A percentile compares a stretch with the other conserved stretches of the same genome.
Evolutionary conservation across 2,113 vertebrate species (phyloP).

Genomic region (Xerus inauris): DNA sequence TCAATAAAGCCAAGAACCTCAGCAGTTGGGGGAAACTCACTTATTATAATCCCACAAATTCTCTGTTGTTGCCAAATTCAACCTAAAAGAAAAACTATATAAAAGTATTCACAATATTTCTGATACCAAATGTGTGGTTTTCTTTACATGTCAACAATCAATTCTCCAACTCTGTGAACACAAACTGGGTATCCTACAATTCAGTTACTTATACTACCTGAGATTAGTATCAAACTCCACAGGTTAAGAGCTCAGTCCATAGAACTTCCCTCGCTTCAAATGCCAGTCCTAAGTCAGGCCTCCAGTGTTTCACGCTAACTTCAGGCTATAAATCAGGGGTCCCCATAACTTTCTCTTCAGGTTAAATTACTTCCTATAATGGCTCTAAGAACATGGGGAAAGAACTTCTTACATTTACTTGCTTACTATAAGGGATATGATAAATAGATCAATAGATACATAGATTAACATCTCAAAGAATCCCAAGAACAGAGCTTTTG

Average conservation of each 20-base stretch:
- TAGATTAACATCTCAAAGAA: neutral
- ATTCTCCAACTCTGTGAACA: neutral
- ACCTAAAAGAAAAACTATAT: neutral
- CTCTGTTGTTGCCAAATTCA: slow-evolving; percentile 28
- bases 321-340: neutral
- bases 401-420: neutral
- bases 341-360: neutral
- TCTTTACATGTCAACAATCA: neutral
- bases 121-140: neutral
- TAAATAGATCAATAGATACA: neutral
- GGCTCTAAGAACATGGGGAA: neutral
- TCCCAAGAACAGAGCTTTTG: neutral
- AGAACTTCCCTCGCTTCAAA: neutral
- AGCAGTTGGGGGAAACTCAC: neutral
- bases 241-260: neutral
- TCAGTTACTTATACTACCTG: neutral
- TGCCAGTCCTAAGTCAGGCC: neutral
- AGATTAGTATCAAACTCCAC: neutral
- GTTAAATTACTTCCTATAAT: neutral
- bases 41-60: neutral
- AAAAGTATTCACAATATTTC: neutral
- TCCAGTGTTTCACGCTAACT: too few relatives aligned
- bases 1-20: neutral
- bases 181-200: neutral
- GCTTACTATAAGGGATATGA: neutral